phyloP scores from a whole-genome alignment of 1,140 invertebrate species.

The Metaphire vulgaris region DNA sequence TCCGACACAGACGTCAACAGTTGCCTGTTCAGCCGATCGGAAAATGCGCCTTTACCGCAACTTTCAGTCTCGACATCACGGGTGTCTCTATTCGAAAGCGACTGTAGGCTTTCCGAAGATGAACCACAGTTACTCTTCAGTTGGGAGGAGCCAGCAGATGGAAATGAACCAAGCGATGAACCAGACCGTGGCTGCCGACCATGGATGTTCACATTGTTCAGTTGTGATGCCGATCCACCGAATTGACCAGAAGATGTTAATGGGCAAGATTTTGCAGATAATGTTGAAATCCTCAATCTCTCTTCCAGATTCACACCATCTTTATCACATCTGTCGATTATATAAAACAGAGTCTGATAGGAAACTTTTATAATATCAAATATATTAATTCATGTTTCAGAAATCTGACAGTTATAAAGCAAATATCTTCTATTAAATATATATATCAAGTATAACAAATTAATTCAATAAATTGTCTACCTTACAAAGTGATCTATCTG shows the following conservation, averaged over 20 bases:
- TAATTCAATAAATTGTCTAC: too few species aligned
- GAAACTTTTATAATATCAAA: too few species aligned
- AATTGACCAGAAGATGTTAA: not conserved
- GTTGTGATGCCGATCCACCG: too few species aligned
- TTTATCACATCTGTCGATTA: too few species aligned
- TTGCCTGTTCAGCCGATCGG: not conserved
- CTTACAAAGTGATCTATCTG: too few species aligned
- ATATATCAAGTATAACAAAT: too few species aligned
- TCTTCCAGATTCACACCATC: conserved; percentile 8
- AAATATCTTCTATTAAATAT: too few species aligned
- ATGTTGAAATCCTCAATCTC: conserved; percentile 5
- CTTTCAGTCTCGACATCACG: not conserved
- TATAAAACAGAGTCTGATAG: too few species aligned
- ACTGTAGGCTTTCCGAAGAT: not conserved
- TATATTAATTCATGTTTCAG: too few species aligned
- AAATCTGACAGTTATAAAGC: too few species aligned
- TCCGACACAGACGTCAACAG: not conserved
- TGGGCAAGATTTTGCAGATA: conserved; percentile 7
- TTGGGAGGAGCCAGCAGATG: not conserved
- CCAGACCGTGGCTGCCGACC: not conserved
- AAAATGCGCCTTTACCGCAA: not conserved
- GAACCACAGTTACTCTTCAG: not conserved
- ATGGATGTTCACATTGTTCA: conserved; percentile 11
- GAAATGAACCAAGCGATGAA: not conserved
- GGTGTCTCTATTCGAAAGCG: not conserved